Conservation (phyloP, 1,140 invertebrate genomes). For the Neuroterus valhalla region DNA sequence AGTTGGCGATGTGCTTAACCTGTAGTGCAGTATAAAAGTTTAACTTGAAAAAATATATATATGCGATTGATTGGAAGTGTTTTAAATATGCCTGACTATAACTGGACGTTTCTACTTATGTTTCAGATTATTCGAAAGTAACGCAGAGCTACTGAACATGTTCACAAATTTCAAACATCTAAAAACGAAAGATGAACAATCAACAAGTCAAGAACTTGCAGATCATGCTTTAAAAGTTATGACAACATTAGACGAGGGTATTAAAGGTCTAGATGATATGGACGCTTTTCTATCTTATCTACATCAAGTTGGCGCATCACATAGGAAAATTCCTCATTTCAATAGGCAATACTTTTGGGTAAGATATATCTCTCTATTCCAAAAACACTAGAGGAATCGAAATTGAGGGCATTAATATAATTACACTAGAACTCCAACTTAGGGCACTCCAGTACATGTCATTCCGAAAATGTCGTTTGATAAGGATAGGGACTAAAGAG, state of each 20-base stretch:
- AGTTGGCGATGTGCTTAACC: no score
- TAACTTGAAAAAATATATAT: no score
- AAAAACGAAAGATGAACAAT: constrained; percentile 87
- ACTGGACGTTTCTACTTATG: constrained; percentile 38
- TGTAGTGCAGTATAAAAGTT: no score
- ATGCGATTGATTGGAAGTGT: background rate
- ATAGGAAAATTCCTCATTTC: constrained; percentile 89
- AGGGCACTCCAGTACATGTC: no score
- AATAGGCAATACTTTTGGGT: constrained; percentile 92
- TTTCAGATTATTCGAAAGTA: constrained; percentile 91
- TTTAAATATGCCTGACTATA: background rate
- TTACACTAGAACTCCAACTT: no score
- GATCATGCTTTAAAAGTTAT: constrained; percentile 93
- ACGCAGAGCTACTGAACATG: constrained; percentile 85
- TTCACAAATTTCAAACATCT: constrained; percentile 89
- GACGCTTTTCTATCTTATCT: constrained; percentile 90
- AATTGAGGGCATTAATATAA: background rate
- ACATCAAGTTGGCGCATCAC: constrained; percentile 87
- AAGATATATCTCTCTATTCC: constrained; percentile 62
- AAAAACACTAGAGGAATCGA: background rate
- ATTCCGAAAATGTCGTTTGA: no score
- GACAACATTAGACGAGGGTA: constrained; percentile 90
- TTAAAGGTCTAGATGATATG: constrained; percentile 88
- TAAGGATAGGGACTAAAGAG: no score
- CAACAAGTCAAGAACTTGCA: constrained; percentile 85